Conservation (phyloP, 1,140 invertebrate genomes). For the Spodoptera litura region DNA sequence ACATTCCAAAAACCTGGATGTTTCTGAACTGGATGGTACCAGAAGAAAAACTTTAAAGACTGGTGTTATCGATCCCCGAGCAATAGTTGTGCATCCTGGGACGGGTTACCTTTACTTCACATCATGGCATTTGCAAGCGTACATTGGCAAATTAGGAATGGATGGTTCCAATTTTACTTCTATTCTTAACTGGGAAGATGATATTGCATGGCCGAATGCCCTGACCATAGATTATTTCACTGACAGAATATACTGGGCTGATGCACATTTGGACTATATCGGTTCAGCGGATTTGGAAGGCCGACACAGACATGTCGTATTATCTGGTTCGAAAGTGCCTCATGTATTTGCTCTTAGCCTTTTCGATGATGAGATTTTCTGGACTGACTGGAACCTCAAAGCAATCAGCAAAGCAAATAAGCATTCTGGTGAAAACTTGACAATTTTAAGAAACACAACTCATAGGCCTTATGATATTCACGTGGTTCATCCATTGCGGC, state of each 20-base stretch:
- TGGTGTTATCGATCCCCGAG: conserved; percentile 96
- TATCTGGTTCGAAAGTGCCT: conserved; percentile 93
- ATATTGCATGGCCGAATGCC: conserved; percentile 99
- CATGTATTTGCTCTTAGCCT: conserved; percentile 97
- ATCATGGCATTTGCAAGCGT: conserved; percentile 98
- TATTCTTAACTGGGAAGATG: conserved; percentile 96
- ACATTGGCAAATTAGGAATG: conserved; percentile 99
- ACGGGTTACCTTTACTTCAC: conserved; percentile 98
- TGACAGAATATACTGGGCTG: conserved; percentile 97
- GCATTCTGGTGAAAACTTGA: conserved; percentile 93
- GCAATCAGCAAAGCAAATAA: conserved; percentile 95
- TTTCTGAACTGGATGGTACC: conserved; percentile 96
- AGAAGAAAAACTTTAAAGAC: conserved; percentile 95
- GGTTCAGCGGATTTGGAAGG: conserved; percentile 97
- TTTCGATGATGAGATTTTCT: conserved; percentile 98
- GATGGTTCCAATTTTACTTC: conserved; percentile 96
- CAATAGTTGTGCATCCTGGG: conserved; percentile 97
- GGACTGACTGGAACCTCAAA: conserved; percentile 99
- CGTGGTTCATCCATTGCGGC: conserved; percentile 94
- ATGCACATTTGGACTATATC: conserved; percentile 99
- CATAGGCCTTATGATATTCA: conserved; percentile 98
- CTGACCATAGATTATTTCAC: conserved; percentile 99
- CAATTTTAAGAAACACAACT: conserved; percentile 95
- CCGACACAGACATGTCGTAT: conserved; percentile 92
- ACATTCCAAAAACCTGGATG: conserved; percentile 97